A percentile compares a stretch with the other conserved stretches of the same genome.
These are phyloP conservation scores for Diorhabda elongata DNA, from an alignment of 1,140 invertebrate species.

Conservation along the genomic window DNA sequence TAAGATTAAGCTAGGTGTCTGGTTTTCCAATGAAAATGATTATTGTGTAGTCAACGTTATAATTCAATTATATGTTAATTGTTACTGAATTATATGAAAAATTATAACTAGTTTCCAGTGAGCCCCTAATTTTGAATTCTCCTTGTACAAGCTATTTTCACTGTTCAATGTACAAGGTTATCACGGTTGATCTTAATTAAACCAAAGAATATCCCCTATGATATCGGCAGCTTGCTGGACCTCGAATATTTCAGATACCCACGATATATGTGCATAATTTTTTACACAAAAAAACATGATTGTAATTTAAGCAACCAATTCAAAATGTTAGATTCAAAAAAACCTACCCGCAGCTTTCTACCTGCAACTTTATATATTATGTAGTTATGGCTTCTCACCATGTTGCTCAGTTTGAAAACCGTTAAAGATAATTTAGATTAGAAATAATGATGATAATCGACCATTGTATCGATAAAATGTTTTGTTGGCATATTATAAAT, in stretches of 20 bases:
- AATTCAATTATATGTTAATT: no score
- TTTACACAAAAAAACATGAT: slow-evolving; percentile 2
- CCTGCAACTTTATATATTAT: slow-evolving; percentile 25
- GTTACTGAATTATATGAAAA: no score
- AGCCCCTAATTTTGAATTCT: no score
- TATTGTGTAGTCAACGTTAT: no score
- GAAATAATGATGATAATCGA: slow-evolving; percentile 28
- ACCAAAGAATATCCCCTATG: background rate
- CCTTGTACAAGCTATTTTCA: no score
- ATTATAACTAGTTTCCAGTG: no score
- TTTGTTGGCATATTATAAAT: slow-evolving; percentile 28
- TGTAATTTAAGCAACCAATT: slow-evolving; percentile 19
- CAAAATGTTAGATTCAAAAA: slow-evolving; percentile 22
- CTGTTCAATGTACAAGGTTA: no score
- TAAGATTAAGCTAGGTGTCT: no score
- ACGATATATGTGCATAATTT: slow-evolving; percentile 1
- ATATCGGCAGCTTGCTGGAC: background rate
- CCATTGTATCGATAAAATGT: slow-evolving; percentile 27
- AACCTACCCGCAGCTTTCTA: slow-evolving; percentile 22
- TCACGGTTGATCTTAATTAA: background rate
- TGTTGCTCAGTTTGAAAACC: slow-evolving; percentile 22
- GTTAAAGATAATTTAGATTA: slow-evolving; percentile 36
- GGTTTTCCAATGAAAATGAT: no score
- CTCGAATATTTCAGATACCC: background rate
- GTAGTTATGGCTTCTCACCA: slow-evolving; percentile 28